Evolutionary conservation across 2,113 vertebrate species (phyloP), one percentile per base, ranked within the genome.

Genomic region (Proterorhinus semilunaris): DNA sequence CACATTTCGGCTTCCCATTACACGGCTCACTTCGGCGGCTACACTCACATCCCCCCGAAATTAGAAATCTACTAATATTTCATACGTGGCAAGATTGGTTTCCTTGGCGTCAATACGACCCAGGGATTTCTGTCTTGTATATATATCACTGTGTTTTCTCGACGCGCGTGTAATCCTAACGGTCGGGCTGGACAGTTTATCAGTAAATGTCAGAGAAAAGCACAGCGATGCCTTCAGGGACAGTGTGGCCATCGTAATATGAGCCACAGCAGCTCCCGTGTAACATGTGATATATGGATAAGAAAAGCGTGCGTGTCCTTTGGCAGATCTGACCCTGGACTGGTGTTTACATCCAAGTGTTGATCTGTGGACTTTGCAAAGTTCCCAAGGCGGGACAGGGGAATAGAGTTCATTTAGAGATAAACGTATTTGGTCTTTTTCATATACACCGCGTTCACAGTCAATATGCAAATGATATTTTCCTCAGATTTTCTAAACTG

Each of bases 141-240:
- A n/a, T n/a, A n/a, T n/a, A n/a, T n/a, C n/a, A n/a, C n/a, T n/a
- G n/a, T n/a, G n/a, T n/a, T n/a, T n/a, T n/a, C 10, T 50, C 5
- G 10, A 50, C 13, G 49, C 49, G 13, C 1, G 9, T 11, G 49
- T 50, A 13, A 50, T 50, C 10, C 11, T 50, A 50, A 50, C 13
- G 13, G 12, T 10, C 10, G 27, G 27, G 27, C 27, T 27, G 27
- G 27, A 27, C 27, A 27, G 27, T 27, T 27, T 27, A 27, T 27
- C 27, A 27, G 27, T 17, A 17, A 53, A 53, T 53, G 52, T 53
- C 52, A 50, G 11, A 53, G 52, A 8, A 53, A 71, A 68, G 54
- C 55, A 54, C 68, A 69, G 45, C 52, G 16, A 65, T 68, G 68
- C 45, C 76, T 75, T 55, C 67, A 74, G 71, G 72, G 59, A 72